Evolutionary conservation across 2,888 invertebrate genomes (phyloP).

Genomic region (Macroteleia sp.): DNA sequence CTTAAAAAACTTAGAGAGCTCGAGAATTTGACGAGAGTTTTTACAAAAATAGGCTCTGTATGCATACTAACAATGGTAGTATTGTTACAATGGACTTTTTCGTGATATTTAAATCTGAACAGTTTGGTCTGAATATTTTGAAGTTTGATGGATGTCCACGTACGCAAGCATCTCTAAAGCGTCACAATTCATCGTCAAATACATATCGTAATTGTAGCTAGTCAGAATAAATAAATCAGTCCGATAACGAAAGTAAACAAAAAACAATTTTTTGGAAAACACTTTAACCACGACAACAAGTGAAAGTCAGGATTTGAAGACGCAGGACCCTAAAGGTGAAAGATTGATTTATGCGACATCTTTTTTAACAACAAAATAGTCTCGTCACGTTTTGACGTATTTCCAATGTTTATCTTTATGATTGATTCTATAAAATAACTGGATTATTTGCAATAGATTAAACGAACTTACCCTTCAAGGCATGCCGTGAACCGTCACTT

Average conservation of each 20-base stretch:
- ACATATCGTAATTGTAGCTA: conserved; percentile 46
- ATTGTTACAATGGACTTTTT: too few relatives aligned
- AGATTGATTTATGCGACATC: conserved; percentile 30
- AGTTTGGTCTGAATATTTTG: conserved; percentile 59
- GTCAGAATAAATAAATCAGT: conserved; percentile 11
- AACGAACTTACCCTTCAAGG: neutral
- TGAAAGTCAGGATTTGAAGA: conserved; percentile 36
- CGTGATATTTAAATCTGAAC: too few relatives aligned
- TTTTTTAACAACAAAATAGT: conserved; percentile 18
- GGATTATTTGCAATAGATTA: neutral
- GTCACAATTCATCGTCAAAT: conserved; percentile 56
- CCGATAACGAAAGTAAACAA: conserved; percentile 2
- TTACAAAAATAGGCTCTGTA: too few relatives aligned
- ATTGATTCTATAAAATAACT: neutral
- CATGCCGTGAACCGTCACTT: conserved; percentile 3
- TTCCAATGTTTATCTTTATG: neutral
- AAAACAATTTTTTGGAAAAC: conserved; percentile 16
- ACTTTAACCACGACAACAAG: conserved; percentile 21
- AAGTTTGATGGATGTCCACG: conserved; percentile 59
- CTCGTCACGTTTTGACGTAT: conserved; percentile 13
- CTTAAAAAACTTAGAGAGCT: too few relatives aligned
- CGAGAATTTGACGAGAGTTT: too few relatives aligned
- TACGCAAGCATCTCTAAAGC: conserved; percentile 57
- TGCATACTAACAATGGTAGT: too few relatives aligned
- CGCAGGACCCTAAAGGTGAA: conserved; percentile 49